Conservation (phyloP, 2,113 vertebrate genomes). For the Megaceryle maxima region DNA sequence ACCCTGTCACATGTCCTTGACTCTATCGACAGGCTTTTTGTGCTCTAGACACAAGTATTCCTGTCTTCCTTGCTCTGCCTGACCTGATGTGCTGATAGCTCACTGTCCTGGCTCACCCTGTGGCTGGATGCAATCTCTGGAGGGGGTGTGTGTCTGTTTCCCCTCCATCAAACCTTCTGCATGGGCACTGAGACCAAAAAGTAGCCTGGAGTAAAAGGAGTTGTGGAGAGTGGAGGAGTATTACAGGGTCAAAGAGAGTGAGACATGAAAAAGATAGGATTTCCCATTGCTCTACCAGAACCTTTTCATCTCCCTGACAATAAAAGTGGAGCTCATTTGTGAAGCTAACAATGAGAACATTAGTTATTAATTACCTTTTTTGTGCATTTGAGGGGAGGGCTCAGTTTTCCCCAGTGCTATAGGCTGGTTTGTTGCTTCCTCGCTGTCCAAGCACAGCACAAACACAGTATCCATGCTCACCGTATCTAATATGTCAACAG, state of each 20-base stretch:
- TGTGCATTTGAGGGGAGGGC: background rate
- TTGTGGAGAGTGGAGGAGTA: background rate
- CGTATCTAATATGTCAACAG: background rate
- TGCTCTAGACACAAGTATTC: background rate
- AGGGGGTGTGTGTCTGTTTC: background rate
- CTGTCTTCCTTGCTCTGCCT: background rate
- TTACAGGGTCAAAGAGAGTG: background rate
- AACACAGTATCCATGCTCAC: accelerated
- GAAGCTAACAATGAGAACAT: background rate
- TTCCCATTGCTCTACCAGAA: background rate
- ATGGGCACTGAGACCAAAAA: background rate
- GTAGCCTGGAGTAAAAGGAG: background rate
- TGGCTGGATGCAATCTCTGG: background rate
- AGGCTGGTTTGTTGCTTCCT: background rate
- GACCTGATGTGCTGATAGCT: background rate
- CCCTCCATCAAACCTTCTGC: background rate
- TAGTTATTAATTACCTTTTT: background rate
- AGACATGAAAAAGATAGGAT: accelerated
- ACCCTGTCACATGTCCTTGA: background rate
- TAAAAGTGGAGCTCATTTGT: background rate
- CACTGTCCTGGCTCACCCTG: accelerated
- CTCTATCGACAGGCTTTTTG: background rate
- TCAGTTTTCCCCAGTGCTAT: background rate
- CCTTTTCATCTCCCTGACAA: background rate
- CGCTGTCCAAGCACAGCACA: background rate